Evolutionary conservation across 2,113 vertebrate genomes (phyloP).

Genomic region (Chrysochloris asiatica): DNA sequence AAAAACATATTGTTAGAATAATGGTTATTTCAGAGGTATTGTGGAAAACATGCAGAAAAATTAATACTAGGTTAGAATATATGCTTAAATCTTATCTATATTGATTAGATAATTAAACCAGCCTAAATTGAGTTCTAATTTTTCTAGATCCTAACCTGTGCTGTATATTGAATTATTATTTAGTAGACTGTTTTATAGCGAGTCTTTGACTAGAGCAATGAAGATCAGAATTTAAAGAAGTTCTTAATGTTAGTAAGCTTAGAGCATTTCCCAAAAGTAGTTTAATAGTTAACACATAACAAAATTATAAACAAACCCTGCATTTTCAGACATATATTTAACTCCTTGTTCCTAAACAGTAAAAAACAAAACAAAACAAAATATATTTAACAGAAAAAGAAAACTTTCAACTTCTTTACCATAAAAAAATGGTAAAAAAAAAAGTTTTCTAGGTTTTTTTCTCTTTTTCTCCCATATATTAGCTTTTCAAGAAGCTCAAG

Average conservation of each 20-base stretch:
- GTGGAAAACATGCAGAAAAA: background rate
- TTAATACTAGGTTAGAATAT: background rate
- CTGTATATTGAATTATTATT: background rate
- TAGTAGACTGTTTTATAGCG: background rate
- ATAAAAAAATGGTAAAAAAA: background rate
- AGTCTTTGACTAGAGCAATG: background rate
- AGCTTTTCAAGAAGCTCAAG: background rate
- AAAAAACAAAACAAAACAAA: no score
- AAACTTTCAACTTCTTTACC: background rate
- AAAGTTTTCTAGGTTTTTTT: background rate
- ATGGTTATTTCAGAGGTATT: background rate
- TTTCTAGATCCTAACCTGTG: background rate
- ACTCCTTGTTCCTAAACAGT: background rate
- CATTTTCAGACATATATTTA: background rate
- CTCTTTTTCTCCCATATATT: background rate
- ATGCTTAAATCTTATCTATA: no score
- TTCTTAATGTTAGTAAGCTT: background rate
- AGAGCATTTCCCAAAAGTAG: background rate
- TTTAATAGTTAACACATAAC: background rate
- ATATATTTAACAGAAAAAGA: constrained; percentile 4
- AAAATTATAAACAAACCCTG: background rate
- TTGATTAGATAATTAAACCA: background rate
- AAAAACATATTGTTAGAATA: background rate
- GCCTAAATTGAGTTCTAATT: constrained; percentile 9
- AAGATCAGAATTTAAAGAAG: background rate